phyloP scores from a whole-genome alignment of 1,140 invertebrate genomes.

The Mylabris phalerata region DNA sequence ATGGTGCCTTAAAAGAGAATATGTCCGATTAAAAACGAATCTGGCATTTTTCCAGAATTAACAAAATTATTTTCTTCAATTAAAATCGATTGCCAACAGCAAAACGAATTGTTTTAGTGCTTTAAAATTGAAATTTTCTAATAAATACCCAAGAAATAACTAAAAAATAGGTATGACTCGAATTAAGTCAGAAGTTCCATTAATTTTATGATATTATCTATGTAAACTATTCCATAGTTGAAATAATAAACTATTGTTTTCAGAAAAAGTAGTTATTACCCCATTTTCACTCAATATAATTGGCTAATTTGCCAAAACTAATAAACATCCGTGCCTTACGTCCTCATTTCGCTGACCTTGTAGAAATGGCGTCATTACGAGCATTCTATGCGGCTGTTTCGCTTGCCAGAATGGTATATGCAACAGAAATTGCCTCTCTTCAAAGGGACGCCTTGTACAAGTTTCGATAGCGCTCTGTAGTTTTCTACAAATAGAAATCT shows the following conservation, averaged over 20 bases:
- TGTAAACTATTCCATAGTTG: constrained; percentile 1
- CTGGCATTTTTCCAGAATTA: background rate
- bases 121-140: background rate
- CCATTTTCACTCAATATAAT: no score
- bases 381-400: no score
- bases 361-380: no score
- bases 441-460: no score
- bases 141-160: background rate
- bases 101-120: background rate
- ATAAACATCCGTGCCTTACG: no score
- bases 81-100: background rate
- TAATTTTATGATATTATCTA: constrained; percentile 8
- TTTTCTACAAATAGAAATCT: no score
- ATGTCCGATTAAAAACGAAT: no score
- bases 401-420: no score
- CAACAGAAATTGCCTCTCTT: no score
- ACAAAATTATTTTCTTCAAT: background rate
- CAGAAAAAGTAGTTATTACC: background rate
- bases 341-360: no score
- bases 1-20: constrained; percentile 9
- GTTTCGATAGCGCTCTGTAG: no score
- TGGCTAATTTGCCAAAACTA: no score
- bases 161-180: constrained; percentile 6
- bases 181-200: constrained; percentile 15
- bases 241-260: constrained; percentile 10